phyloP scores from a whole-genome alignment of 2,113 vertebrate species.

The Turnix velox region DNA sequence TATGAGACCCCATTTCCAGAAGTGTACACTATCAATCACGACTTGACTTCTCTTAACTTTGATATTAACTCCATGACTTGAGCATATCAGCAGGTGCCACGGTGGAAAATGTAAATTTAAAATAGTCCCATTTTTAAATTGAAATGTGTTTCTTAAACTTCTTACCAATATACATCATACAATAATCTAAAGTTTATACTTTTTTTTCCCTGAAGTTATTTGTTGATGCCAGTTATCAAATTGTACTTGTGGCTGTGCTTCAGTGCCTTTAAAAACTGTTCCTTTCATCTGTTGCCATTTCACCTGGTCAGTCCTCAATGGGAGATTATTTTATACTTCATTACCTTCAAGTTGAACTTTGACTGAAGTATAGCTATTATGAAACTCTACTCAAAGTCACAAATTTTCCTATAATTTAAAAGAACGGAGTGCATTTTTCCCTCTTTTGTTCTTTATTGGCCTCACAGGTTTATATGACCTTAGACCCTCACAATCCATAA shows the following conservation, averaged over 20 bases:
- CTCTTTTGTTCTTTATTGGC: not conserved
- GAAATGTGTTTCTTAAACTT: not conserved
- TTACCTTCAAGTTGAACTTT: conserved; percentile 69
- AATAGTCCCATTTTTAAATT: not conserved
- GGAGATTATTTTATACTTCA: conserved; percentile 71
- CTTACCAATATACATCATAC: not conserved
- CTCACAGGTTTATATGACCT: conserved; percentile 53
- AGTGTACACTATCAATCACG: not conserved
- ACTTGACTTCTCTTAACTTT: not conserved
- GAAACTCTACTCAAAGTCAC: conserved; percentile 49
- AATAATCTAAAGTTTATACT: not conserved
- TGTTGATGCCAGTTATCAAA: conserved; percentile 32
- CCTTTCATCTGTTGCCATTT: conserved; percentile 59
- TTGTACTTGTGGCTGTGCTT: conserved; percentile 5
- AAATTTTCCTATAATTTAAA: conserved; percentile 60
- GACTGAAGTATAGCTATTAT: conserved; percentile 55
- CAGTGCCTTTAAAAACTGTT: conserved; percentile 56
- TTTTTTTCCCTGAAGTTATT: not conserved
- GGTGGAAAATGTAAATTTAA: not conserved
- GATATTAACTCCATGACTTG: not conserved
- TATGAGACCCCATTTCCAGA: not conserved
- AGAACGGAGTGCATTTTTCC: conserved; percentile 17
- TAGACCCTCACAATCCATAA: conserved; percentile 22
- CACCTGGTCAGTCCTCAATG: conserved; percentile 24
- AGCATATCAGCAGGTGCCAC: not conserved